phyloP scores from a whole-genome alignment of 2,888 invertebrate genomes.

The Syrista parreyssii region DNA sequence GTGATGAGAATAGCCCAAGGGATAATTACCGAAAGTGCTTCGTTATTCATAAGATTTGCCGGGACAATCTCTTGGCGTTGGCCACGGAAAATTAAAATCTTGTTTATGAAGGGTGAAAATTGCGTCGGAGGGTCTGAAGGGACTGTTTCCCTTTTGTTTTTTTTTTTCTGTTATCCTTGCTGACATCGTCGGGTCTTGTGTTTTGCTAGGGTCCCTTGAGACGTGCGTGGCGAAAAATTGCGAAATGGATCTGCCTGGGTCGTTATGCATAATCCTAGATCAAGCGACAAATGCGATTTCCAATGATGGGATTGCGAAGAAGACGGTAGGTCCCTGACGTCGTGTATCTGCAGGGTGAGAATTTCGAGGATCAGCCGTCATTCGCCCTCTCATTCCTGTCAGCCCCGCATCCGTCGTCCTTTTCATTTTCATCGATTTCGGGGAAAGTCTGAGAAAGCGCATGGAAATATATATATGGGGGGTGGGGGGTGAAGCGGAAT shows the following conservation, averaged over 20 bases:
- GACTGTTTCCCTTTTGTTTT: neutral
- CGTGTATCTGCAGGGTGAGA: neutral
- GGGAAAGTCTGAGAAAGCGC: neutral
- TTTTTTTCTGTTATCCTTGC: neutral
- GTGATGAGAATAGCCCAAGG: neutral
- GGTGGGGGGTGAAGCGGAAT: neutral
- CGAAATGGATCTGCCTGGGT: neutral
- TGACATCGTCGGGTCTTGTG: neutral
- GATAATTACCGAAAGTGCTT: constrained; percentile 5
- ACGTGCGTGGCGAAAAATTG: neutral
- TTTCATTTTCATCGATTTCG: neutral
- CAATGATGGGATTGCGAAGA: constrained; percentile 1
- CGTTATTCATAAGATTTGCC: constrained; percentile 1
- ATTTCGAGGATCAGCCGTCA: neutral
- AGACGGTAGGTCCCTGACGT: neutral
- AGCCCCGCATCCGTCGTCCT: neutral
- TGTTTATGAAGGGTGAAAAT: neutral
- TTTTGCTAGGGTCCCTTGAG: neutral
- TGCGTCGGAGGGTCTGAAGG: neutral
- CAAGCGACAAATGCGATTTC: constrained; percentile 36
- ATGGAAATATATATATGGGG: neutral
- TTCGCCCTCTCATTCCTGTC: neutral
- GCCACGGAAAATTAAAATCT: neutral
- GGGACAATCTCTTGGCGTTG: neutral
- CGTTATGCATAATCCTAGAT: constrained; percentile 35